These are phyloP conservation scores for Threskiornis aethiopicus DNA, from an alignment of 2,797 vertebrate genomes.

Conservation along the genomic window DNA sequence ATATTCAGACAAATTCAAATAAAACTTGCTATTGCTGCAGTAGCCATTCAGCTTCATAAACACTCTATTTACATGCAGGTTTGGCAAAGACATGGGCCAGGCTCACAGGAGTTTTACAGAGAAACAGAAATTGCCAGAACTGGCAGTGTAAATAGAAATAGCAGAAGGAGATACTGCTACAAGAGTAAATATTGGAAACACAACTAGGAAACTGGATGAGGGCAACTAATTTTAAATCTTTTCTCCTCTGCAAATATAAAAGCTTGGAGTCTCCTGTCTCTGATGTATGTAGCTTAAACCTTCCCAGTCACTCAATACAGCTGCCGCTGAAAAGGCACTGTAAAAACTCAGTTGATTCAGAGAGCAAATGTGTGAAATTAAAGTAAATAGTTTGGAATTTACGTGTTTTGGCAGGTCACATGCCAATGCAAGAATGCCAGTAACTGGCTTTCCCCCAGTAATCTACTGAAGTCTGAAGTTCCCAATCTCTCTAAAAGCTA, in stretches of 20 bases:
- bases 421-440: not conserved
- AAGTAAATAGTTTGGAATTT: not conserved
- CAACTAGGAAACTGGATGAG: not conserved
- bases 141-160: constrained; percentile 18
- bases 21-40: not conserved
- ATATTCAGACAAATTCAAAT: not conserved
- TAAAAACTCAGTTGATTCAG: not conserved
- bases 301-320: not conserved
- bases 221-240: not conserved
- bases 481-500: not conserved
- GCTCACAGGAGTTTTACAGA: not conserved
- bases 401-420: not conserved
- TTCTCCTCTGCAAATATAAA: not conserved
- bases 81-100: not conserved
- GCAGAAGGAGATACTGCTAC: not conserved
- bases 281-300: not conserved
- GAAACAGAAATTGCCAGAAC: not conserved
- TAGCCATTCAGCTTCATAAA: not conserved
- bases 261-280: not conserved
- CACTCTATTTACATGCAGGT: not conserved
- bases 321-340: not conserved
- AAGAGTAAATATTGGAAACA: constrained; percentile 36
- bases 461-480: not conserved
- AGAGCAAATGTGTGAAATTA: not conserved
- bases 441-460: not conserved